These are phyloP conservation scores for Amphiura filiformis DNA, from an alignment of 35 echinoderm and acorn worm species.

Conservation along the genomic window DNA sequence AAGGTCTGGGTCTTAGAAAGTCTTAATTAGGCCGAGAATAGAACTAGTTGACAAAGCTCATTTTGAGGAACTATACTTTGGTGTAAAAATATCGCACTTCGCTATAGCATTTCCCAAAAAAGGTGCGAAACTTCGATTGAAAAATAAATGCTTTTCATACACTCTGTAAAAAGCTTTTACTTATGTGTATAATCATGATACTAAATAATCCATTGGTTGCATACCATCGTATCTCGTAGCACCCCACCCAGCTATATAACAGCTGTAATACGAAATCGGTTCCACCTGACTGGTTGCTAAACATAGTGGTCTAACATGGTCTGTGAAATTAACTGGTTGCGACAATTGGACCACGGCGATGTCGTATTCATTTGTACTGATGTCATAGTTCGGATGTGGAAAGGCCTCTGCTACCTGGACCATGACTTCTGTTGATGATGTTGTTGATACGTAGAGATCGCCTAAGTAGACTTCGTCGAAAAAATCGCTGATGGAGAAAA, in stretches of 20 bases:
- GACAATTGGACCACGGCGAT: constrained; percentile 9
- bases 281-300: neutral
- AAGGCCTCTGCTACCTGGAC: neutral
- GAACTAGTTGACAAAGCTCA: no score
- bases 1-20: no score
- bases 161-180: no score
- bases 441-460: neutral
- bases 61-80: no score
- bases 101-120: no score
- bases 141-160: no score
- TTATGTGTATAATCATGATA: no score
- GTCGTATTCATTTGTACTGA: neutral
- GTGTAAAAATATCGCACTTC: no score
- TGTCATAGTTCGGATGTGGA: neutral
- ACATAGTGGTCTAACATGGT: constrained; percentile 14
- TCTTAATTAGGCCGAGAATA: no score
- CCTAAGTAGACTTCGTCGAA: neutral
- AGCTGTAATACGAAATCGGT: neutral
- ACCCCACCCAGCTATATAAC: constrained; percentile 24
- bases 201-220: no score
- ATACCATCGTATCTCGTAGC: neutral
- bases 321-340: neutral
- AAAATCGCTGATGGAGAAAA: neutral
- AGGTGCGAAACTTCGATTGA: no score
- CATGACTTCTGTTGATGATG: neutral